A percentile compares a stretch with the other conserved stretches of the same genome.
These are phyloP conservation scores for Esperia sulphurella DNA, from an alignment of 2,888 invertebrate genomes.

Conservation along the genomic window DNA sequence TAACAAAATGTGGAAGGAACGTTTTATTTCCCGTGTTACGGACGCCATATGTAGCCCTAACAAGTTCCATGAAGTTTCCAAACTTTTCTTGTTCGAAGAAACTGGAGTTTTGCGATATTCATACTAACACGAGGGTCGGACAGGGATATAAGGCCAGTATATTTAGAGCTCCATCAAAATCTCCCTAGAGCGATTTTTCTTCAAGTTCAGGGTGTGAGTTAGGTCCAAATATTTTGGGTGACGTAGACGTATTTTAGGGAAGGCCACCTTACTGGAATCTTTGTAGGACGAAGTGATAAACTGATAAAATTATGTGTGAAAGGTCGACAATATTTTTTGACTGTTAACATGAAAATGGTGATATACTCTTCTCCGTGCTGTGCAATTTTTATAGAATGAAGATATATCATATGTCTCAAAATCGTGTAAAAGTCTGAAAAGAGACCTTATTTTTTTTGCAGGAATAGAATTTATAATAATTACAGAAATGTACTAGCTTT, in stretches of 20 bases:
- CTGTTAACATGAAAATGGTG: not conserved
- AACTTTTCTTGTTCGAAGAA: not conserved
- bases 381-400: no score
- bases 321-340: not conserved
- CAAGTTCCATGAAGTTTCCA: not conserved
- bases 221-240: not conserved
- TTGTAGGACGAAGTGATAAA: not conserved
- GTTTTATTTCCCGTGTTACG: not conserved
- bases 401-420: no score
- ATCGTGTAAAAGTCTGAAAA: no score
- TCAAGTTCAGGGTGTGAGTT: not conserved
- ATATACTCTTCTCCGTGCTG: not conserved
- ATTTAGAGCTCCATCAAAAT: not conserved
- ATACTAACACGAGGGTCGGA: conserved; percentile 1
- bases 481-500: no score
- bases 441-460: no score
- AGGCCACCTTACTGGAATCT: not conserved
- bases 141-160: not conserved
- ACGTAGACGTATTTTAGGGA: no score
- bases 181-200: not conserved
- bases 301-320: not conserved
- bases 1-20: not conserved
- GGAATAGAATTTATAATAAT: no score
- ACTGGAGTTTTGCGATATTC: not conserved
- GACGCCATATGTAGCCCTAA: not conserved